Evolutionary conservation across 2,797 vertebrate genomes (phyloP).

Genomic region (Lophotriccus pileatus): DNA sequence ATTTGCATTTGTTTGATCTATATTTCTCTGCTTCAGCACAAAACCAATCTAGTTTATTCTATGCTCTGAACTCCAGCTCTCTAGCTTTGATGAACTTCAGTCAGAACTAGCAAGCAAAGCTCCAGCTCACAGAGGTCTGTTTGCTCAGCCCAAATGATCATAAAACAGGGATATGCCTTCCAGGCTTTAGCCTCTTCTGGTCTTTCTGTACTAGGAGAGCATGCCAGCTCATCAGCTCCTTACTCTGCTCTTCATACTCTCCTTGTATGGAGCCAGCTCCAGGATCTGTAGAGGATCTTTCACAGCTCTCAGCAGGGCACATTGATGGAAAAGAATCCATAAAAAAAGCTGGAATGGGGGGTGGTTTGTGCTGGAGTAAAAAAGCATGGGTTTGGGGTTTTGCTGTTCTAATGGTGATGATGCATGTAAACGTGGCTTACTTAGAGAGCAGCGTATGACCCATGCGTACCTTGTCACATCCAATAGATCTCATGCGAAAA

Average conservation of each 20-base stretch:
- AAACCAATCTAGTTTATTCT: not conserved
- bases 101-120: not conserved
- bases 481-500: not conserved
- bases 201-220: not conserved
- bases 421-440: not conserved
- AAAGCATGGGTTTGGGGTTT: not conserved
- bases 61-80: not conserved
- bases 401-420: not conserved
- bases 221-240: not conserved
- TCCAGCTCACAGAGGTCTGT: not conserved
- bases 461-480: conserved; percentile 39
- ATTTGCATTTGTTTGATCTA: not conserved
- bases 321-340: not conserved
- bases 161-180: not conserved
- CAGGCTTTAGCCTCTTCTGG: not conserved
- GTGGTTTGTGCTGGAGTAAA: not conserved
- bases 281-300: not conserved
- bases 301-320: not conserved
- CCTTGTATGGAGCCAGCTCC: not conserved
- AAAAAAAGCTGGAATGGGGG: not conserved
- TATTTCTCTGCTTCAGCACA: not conserved
- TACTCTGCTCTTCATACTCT: not conserved
- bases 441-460: not conserved
- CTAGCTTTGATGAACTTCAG: not conserved
- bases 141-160: not conserved